A percentile compares a stretch with the other conserved stretches of the same genome.
Conservation (phyloP, 2,797 vertebrate genomes). For the Acanthurus lineatus region DNA sequence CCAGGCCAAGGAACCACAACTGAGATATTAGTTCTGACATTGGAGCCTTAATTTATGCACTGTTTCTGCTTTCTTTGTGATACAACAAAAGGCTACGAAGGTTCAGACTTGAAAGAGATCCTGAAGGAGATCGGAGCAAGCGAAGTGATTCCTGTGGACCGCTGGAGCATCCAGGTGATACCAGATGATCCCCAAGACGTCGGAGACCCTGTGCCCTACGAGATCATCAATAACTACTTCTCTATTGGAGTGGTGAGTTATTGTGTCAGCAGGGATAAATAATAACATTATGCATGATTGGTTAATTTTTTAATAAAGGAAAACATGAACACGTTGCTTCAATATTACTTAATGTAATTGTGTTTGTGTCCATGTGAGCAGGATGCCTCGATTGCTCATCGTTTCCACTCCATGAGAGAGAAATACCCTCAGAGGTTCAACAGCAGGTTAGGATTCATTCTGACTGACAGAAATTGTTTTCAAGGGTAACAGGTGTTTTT, state of each 20-base stretch:
- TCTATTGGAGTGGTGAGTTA: constrained; percentile 94
- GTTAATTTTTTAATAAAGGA: background rate
- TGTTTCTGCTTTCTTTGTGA: background rate
- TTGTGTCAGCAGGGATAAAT: background rate
- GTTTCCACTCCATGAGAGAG: constrained; percentile 95
- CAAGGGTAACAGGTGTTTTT: background rate
- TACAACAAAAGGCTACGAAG: constrained; percentile 89
- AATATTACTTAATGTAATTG: background rate
- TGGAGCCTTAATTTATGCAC: background rate
- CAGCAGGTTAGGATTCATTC: constrained; percentile 88
- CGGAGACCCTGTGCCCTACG: constrained; percentile 93
- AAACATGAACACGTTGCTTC: background rate
- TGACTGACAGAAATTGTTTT: background rate
- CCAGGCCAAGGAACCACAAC: background rate
- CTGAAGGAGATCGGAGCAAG: constrained; percentile 90
- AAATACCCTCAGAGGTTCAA: constrained; percentile 96
- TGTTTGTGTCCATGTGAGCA: constrained; percentile 66
- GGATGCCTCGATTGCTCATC: constrained; percentile 97
- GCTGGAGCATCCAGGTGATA: constrained; percentile 92
- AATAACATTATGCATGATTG: background rate
- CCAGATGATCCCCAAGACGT: constrained; percentile 85
- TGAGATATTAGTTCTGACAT: background rate
- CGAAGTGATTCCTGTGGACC: constrained; percentile 87
- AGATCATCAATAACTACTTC: constrained; percentile 98
- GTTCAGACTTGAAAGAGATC: constrained; percentile 89